Evolutionary conservation across 1,140 invertebrate genomes (phyloP), one percentile per base, ranked within the genome.

Genomic region (Colletes latitarsis): DNA sequence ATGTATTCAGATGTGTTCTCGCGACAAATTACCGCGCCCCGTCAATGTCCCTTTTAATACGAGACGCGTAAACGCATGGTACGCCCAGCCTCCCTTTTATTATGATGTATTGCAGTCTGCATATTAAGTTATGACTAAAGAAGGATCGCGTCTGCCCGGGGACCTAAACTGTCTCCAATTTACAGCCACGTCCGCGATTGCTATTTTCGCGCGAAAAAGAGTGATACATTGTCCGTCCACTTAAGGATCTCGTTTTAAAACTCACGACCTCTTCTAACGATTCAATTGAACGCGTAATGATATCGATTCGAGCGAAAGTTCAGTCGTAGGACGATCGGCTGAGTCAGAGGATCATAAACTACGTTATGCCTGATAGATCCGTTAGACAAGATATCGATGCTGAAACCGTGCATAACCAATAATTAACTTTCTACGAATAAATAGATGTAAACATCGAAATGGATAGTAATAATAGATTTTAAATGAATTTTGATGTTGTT

Each of bases 101-200:
- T 85, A 84, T 81, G 84, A 84, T 85, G 73, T 82, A 84, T 84
- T 68, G 75, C 66, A 39, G 41, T 81, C 41, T 62, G 78, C 58
- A 73, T 82, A 82, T 84, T 84, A 84, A 85, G 58, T 70, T 57
- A 41, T 15, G 74, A 57, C 73, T 81, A 77, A 85, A 84, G 70
- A 85, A 85, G 84, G 84, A 85, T 85, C 83, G 64, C 57, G 60
- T 81, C 68, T 74, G 46, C 53, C n/a, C 64, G 10, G 68, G 52
- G 46, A 62, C 46, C 43, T 19, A 39, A 52, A 60, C 72, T 57
- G 72, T n/a, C 67, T 83, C 70, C 49, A 76, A 81, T 64, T 64
- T 5, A 64, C 15, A 30, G 39, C 15, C 39, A 6, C 39, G 39
- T 8, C 12, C 14, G 43, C 39, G 62, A 5, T n/a, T 2, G 15